Conservation (phyloP, 2,113 vertebrate genomes). For the Chaetorhynchus papuensis region DNA sequence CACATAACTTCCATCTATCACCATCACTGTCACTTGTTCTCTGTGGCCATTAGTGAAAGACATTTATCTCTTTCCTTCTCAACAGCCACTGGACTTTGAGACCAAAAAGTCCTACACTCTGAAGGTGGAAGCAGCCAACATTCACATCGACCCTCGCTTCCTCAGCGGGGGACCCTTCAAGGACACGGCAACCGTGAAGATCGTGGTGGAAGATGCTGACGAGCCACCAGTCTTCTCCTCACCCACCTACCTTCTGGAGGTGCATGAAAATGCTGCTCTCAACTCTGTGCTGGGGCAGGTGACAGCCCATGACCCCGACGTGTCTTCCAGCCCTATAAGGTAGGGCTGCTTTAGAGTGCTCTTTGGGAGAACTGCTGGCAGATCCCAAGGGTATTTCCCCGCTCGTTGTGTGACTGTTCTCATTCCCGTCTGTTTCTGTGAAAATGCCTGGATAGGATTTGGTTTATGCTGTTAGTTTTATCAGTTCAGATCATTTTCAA, state of each 20-base stretch:
- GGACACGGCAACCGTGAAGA: slow-evolving; percentile 90
- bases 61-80: slow-evolving; percentile 73
- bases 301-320: slow-evolving; percentile 87
- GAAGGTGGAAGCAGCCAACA: slow-evolving; percentile 91
- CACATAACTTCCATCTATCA: slow-evolving; percentile 67
- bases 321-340: slow-evolving; percentile 86
- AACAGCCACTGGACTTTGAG: slow-evolving; percentile 93
- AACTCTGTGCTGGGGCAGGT: slow-evolving; percentile 90
- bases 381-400: not conserved
- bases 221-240: slow-evolving; percentile 92
- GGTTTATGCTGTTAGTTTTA: not conserved
- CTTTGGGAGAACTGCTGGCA: not conserved
- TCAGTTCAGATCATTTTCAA: not conserved
- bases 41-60: slow-evolving; percentile 66
- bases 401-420: not conserved
- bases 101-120: slow-evolving; percentile 88
- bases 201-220: slow-evolving; percentile 89
- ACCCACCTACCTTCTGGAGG: slow-evolving; percentile 85
- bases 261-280: slow-evolving; percentile 90
- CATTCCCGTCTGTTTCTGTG: not conserved
- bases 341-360: slow-evolving; percentile 51
- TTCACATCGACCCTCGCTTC: slow-evolving; percentile 83
- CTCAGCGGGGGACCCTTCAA: slow-evolving; percentile 85
- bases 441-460: not conserved
- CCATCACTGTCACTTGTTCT: slow-evolving; percentile 60